Base-by-base conservation (phyloP, 1,140 invertebrate species). In the Tetranychus cinnabarinus region DNA sequence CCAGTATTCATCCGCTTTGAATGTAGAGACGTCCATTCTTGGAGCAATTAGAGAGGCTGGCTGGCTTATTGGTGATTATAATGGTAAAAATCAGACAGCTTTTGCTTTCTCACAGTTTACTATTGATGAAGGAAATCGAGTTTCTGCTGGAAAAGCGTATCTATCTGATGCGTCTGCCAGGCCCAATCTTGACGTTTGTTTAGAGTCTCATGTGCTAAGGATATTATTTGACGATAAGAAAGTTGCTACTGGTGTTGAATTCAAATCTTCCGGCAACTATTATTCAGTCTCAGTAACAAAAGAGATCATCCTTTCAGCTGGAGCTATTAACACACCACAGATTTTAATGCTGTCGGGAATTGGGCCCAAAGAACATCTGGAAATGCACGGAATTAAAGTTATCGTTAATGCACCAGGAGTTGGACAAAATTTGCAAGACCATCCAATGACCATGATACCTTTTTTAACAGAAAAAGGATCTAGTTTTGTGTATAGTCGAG, bases 61-160 rank as follows among this genome's bases (percentile, higher is more conserved):
- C 1, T 85, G 83, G 65, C 71, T 74, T 42, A 68, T 54, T 60
- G 79, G 76, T 56, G 77, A 69, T 62, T 48, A 61, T 46, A 69
- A 68, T 52, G 68, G 66, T 31, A 23, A 34, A 46, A 46, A 42
- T 47, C 58, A 46, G n/a, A 31, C 13, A 7, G 2, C 23, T 13
- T 59, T 66, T 37, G 37, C 58, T 4, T 48, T 57, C 37, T 15
- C 81, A 1, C 91, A 88, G 73, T 88, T 82, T 8, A 92, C 86
- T 0, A 84, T 85, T 58, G 77, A 83, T 60, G 58, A 64, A 54
- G 90, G 90, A 0, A 82, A 82, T 45, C 76, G 92, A 3, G 93
- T 89, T 70, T 90, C 86, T 13, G 86, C 88, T 0, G 80, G 85
- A 0, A 87, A 87, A 71, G 88, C 86, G 0, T 96, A 93, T 66